These are phyloP conservation scores for Neogale vison DNA, from an alignment of 2,113 vertebrate species.

Conservation along the genomic window DNA sequence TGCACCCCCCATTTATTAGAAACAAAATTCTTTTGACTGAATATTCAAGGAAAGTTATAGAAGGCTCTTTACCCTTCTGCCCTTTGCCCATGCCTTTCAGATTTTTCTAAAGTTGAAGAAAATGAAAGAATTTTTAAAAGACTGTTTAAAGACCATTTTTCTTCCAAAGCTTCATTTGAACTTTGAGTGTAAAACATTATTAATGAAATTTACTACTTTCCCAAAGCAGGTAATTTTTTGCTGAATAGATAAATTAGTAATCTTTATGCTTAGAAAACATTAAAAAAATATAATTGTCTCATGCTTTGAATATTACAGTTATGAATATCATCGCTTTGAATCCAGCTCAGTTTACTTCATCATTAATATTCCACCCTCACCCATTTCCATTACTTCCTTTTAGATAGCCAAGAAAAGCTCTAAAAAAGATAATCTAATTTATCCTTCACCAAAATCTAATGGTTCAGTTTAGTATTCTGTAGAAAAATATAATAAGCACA, in stretches of 20 bases:
- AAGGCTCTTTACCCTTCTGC: neutral
- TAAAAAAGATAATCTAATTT: neutral
- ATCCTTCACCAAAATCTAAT: neutral
- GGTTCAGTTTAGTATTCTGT: constrained; percentile 16
- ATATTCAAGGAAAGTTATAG: neutral
- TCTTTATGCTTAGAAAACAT: neutral
- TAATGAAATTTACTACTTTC: neutral
- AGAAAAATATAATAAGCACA: constrained; percentile 5
- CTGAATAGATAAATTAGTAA: constrained; percentile 37
- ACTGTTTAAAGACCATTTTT: neutral
- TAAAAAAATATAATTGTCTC: neutral
- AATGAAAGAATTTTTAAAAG: neutral
- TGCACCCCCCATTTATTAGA: neutral
- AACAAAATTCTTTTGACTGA: neutral
- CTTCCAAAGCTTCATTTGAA: neutral
- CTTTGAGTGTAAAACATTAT: neutral
- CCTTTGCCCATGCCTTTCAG: neutral
- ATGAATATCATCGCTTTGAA: neutral
- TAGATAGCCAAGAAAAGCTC: neutral
- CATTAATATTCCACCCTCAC: neutral
- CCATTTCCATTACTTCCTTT: neutral
- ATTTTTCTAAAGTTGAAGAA: neutral
- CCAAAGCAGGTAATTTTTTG: constrained; percentile 26
- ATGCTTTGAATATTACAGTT: neutral
- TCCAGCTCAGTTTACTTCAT: neutral